These are phyloP conservation scores for Mechanitis mazaeus DNA, from an alignment of 2,888 invertebrate genomes.

Conservation along the genomic window DNA sequence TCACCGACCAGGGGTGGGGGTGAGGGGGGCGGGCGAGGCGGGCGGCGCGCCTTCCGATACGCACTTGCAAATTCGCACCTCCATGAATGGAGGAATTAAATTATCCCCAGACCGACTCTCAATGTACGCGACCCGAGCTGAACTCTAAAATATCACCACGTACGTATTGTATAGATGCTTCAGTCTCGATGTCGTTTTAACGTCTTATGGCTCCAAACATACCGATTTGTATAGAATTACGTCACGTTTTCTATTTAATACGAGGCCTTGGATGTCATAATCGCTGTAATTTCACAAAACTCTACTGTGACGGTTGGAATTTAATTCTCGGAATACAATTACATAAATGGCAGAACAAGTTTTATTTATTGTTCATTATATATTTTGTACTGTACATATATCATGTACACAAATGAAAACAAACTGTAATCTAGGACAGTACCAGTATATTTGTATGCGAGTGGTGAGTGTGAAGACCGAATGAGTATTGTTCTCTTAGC, in stretches of 20 bases:
- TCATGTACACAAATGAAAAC: not conserved
- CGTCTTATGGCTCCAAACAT: constrained; percentile 9
- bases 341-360: constrained; percentile 13
- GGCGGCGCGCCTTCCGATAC: constrained; percentile 57
- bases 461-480: constrained; percentile 6
- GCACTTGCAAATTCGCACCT: constrained; percentile 74
- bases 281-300: constrained; percentile 18
- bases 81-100: constrained; percentile 72
- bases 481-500: constrained; percentile 11
- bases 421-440: not conserved
- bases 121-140: constrained; percentile 56
- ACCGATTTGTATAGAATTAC: constrained; percentile 16
- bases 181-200: constrained; percentile 7
- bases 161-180: constrained; percentile 10
- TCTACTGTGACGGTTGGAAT: constrained; percentile 14
- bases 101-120: constrained; percentile 56
- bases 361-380: constrained; percentile 6
- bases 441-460: not conserved
- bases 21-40: constrained; percentile 30
- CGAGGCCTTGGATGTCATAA: constrained; percentile 19
- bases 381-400: not conserved
- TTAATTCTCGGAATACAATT: constrained; percentile 13
- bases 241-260: constrained; percentile 13
- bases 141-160: constrained; percentile 36
- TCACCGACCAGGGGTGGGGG: constrained; percentile 50